These are phyloP conservation scores for Ondatra zibethicus DNA, from an alignment of 2,113 vertebrate genomes.

Conservation along the genomic window DNA sequence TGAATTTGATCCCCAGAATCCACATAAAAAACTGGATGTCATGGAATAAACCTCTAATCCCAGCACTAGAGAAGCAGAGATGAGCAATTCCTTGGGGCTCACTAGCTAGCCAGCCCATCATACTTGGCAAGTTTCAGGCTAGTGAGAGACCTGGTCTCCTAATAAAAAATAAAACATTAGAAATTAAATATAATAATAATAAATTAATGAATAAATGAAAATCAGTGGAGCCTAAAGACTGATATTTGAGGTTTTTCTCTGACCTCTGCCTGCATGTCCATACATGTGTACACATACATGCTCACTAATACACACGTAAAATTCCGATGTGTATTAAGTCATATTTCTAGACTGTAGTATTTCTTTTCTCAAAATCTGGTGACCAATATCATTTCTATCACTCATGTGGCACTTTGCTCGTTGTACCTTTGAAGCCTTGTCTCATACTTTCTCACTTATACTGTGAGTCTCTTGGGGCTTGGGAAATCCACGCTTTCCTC, in stretches of 20 bases:
- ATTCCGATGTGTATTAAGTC: not conserved
- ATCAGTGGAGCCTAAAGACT: not conserved
- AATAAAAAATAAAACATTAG: not conserved
- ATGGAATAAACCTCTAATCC: not conserved
- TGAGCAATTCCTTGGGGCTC: not conserved
- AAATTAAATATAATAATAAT: not conserved
- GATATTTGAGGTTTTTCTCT: not conserved
- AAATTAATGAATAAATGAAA: not conserved
- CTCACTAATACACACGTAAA: not conserved
- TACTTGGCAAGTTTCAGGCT: not conserved
- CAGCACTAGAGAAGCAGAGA: not conserved
- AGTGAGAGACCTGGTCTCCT: not conserved
- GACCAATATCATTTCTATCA: not conserved
- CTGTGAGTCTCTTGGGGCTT: not conserved
- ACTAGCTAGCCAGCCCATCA: not conserved
- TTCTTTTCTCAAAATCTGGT: not conserved
- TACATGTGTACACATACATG: not conserved
- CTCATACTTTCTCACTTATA: not conserved
- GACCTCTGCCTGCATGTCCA: not conserved
- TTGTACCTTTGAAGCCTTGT: not conserved
- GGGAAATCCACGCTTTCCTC: not conserved
- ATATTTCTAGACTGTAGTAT: not conserved
- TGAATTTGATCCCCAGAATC: not conserved
- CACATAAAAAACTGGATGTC: not conserved
- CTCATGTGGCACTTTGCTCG: not conserved